Percentiles rank a stretch among this genome's conserved stretches.
Conservation (phyloP, 2,113 vertebrate species). For the Junco hyemalis region DNA sequence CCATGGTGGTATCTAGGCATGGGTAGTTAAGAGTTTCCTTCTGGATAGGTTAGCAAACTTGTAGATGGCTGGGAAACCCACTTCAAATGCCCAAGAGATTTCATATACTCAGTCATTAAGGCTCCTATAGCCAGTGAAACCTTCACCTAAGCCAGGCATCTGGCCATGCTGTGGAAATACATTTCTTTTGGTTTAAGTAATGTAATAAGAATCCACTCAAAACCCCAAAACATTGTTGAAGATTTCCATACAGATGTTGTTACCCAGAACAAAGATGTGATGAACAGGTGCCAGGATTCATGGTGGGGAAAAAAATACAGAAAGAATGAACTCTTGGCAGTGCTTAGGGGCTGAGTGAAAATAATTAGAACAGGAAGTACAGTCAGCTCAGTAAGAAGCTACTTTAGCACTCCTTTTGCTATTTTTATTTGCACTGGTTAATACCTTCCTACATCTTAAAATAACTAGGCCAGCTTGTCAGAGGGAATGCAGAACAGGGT, state of each 20-base stretch:
- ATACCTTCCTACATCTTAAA: constrained; percentile 12
- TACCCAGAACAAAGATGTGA: not conserved
- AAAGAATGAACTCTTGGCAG: accelerated
- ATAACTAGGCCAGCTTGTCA: constrained; percentile 42
- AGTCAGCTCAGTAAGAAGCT: not conserved
- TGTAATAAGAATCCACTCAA: accelerated
- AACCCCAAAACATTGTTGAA: not conserved
- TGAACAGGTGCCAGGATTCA: not conserved
- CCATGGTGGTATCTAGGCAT: not conserved
- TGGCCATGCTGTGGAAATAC: not conserved
- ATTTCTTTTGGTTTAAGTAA: not conserved
- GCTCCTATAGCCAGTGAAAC: not conserved
- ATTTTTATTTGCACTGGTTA: constrained; percentile 51
- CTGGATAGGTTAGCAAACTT: not conserved
- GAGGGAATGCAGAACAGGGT: not conserved
- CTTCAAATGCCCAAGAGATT: not conserved
- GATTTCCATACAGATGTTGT: not conserved
- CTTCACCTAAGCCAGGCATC: not conserved
- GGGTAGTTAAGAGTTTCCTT: not conserved
- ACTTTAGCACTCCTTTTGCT: not conserved
- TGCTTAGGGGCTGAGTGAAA: not conserved
- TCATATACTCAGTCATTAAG: not conserved
- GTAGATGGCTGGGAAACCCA: not conserved
- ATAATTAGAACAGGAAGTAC: constrained; percentile 22
- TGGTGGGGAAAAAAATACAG: no score